Evolutionary conservation across 37 sponge, comb jelly and placozoan genomes (phyloP), one percentile per base, ranked within the genome.

Genomic region (Petrosia ficiformis): DNA sequence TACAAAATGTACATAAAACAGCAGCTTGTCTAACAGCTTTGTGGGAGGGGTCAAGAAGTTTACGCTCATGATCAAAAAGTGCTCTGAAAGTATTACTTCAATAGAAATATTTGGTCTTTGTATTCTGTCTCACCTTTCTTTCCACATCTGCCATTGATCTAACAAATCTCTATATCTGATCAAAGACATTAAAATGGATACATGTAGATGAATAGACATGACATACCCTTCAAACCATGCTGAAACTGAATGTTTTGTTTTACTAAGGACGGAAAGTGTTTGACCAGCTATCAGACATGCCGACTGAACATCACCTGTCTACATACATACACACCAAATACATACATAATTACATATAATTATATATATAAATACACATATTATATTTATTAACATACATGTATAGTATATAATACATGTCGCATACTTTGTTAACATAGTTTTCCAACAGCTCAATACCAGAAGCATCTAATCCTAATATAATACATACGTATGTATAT

Each of bases 261-360:
- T 89, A 8, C 42, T 57, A 16, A 77, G 48, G 32, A 42, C 63
- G 1, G 80, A 26, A 59, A 80, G 40, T n/a, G 77, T 88, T 33
- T 90, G 94, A 2, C 87, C 79, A 29, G 79, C 84, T 11, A 87
- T 65, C 39, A 94, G 73, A 73, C 92, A 81, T 0, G 93, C 95
- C 4, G 92, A 87, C 65, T 94, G 95, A 1, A 94, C 78, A 56
- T 94, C 95, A 34, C 92, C 88, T 1, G 87, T 87, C 95, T 94
- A 39, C 24, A 54, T 42, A 31, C n/a, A n/a, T n/a, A n/a, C n/a
- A n/a, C n/a, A n/a, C n/a, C n/a, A n/a, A n/a, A n/a, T n/a, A n/a
- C n/a, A n/a, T n/a, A n/a, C n/a, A n/a, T n/a, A n/a, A n/a, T n/a
- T n/a, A n/a, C n/a, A n/a, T n/a, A n/a, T n/a, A 24, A 59, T 22